phyloP scores from a whole-genome alignment of 2,888 invertebrate species.

The Helleia helle region DNA sequence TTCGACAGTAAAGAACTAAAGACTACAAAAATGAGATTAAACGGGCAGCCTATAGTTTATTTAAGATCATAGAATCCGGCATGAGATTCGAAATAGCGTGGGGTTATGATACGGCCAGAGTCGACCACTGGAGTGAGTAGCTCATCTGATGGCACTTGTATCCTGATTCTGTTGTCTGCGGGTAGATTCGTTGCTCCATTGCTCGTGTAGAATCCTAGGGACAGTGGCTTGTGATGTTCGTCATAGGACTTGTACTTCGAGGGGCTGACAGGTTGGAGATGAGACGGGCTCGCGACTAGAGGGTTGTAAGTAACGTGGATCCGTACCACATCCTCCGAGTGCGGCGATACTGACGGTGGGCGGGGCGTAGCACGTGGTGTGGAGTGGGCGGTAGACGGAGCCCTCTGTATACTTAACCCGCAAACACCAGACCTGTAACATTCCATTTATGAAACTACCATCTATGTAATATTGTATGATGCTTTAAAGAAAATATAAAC shows the following conservation, averaged over 20 bases:
- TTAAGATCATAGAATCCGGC: slow-evolving; percentile 57
- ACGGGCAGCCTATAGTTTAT: slow-evolving; percentile 23
- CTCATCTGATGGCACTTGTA: slow-evolving; percentile 80
- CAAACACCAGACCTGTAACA: slow-evolving; percentile 61
- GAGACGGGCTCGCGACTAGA: slow-evolving; percentile 66
- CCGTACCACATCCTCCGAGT: slow-evolving; percentile 78
- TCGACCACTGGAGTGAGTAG: slow-evolving; percentile 77
- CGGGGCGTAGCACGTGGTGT: slow-evolving; percentile 80
- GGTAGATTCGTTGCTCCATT: slow-evolving; percentile 69
- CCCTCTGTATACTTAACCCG: slow-evolving; percentile 67
- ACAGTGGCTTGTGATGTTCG: slow-evolving; percentile 53
- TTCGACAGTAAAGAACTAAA: not conserved
- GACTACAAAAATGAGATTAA: not conserved
- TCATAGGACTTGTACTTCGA: slow-evolving; percentile 51
- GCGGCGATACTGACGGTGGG: slow-evolving; percentile 76
- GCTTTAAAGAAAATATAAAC: not conserved
- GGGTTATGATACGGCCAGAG: slow-evolving; percentile 67
- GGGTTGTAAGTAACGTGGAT: slow-evolving; percentile 85
- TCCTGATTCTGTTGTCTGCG: slow-evolving; percentile 82
- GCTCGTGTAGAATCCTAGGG: slow-evolving; percentile 64
- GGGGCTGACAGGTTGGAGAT: slow-evolving; percentile 62
- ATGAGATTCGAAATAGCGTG: slow-evolving; percentile 52
- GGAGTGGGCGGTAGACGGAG: slow-evolving; percentile 70
- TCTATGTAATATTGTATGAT: not conserved
- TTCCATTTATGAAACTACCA: not conserved